A percentile compares a stretch with the other conserved stretches of the same genome.
phyloP scores from a whole-genome alignment of 2,113 vertebrate genomes.

The Gyps fulvus region DNA sequence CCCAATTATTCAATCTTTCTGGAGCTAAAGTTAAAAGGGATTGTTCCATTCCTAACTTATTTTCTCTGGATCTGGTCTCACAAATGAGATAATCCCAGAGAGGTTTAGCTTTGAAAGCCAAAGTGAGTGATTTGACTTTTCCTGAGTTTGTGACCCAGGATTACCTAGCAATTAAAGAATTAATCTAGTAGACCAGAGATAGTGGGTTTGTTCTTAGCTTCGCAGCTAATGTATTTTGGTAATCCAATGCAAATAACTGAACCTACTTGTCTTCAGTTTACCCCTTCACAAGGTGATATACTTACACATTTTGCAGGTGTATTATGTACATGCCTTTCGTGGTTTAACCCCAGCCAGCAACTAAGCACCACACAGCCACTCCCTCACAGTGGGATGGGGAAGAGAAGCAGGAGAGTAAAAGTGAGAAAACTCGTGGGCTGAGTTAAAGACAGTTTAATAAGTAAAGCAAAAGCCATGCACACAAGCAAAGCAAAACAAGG shows the following conservation, averaged over 20 bases:
- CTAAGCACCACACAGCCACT: no score
- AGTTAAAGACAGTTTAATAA: no score
- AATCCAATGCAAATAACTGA: not conserved
- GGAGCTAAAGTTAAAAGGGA: not conserved
- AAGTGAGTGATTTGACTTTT: not conserved
- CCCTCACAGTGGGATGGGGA: no score
- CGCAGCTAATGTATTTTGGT: not conserved
- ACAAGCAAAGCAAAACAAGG: no score
- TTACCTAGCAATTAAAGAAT: conserved; percentile 41
- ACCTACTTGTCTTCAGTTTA: not conserved
- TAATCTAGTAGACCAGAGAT: not conserved
- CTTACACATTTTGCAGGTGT: not conserved
- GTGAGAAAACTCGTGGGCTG: no score
- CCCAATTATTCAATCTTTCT: not conserved
- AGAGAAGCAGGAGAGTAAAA: no score
- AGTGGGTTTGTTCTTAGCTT: not conserved
- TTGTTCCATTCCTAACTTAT: conserved; percentile 21
- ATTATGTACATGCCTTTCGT: not conserved
- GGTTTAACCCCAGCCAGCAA: no score
- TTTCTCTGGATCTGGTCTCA: conserved; percentile 54
- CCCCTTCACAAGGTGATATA: not conserved
- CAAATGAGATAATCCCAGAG: conserved; percentile 49
- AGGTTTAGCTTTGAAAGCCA: conserved; percentile 23
- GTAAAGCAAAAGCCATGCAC: no score
- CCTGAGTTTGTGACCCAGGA: not conserved